Evolutionary conservation across 1,140 invertebrate genomes (phyloP).

Genomic region (Trichomalopsis sarcophagae): DNA sequence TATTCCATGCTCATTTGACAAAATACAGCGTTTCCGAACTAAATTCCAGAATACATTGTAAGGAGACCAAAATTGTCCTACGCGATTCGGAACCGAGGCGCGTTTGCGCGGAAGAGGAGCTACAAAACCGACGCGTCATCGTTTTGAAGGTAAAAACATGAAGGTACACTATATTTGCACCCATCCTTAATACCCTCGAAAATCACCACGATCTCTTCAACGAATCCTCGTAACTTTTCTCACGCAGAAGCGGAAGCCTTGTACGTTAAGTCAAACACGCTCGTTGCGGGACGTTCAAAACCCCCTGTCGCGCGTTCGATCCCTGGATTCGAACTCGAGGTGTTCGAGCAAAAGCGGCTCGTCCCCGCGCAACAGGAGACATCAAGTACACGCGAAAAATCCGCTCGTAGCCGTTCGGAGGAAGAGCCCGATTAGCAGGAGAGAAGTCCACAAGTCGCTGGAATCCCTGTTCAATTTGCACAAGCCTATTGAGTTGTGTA

Average conservation of each 20-base stretch:
- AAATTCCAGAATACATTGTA: neutral
- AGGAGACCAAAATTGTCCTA: constrained; percentile 53
- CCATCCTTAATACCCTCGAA: no score
- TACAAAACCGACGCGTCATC: constrained; percentile 51
- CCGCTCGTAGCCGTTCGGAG: neutral
- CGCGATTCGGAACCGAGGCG: constrained; percentile 55
- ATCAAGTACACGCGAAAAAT: neutral
- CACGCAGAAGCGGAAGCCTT: constrained; percentile 61
- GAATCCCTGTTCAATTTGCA: constrained; percentile 64
- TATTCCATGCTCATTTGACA: neutral
- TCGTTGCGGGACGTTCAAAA: constrained; percentile 49
- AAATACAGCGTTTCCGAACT: neutral
- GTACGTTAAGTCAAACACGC: constrained; percentile 49
- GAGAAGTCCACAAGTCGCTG: constrained; percentile 57
- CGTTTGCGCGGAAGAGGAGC: neutral
- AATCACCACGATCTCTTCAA: neutral
- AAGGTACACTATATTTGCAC: constrained; percentile 63
- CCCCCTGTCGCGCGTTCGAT: constrained; percentile 27
- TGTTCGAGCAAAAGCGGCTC: neutral
- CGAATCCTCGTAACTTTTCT: neutral
- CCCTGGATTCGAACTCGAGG: constrained; percentile 1
- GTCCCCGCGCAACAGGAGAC: neutral
- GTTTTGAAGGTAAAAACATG: constrained; percentile 71
- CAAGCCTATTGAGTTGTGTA: constrained; percentile 57
- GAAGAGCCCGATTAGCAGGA: neutral